phyloP scores from a whole-genome alignment of 2,888 invertebrate genomes.

The Dolichomitus sp. region DNA sequence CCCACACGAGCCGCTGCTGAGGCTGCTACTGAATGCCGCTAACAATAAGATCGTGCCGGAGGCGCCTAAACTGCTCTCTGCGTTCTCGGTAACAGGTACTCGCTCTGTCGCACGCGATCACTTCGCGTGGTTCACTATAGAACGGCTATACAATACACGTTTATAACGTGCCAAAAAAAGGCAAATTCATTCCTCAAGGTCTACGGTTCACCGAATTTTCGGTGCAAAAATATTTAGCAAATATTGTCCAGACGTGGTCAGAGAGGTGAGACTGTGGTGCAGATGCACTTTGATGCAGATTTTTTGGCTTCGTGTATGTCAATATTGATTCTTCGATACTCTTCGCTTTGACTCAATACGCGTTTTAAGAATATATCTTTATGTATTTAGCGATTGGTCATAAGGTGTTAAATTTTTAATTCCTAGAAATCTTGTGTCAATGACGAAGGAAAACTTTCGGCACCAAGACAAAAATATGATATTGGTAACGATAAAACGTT shows the following conservation, averaged over 20 bases:
- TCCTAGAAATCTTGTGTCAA: not conserved
- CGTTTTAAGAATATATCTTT: not conserved
- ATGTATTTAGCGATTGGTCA: not conserved
- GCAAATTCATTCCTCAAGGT: conserved; percentile 16
- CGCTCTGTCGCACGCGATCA: conserved; percentile 23
- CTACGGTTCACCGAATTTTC: not conserved
- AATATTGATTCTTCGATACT: conserved; percentile 26
- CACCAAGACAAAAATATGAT: no score
- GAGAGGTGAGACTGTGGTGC: conserved; percentile 1
- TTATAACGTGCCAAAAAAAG: not conserved
- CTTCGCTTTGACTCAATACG: not conserved
- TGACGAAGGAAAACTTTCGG: not conserved
- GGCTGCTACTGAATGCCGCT: not conserved
- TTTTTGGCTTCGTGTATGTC: not conserved
- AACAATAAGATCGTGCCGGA: conserved; percentile 21
- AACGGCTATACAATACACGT: not conserved
- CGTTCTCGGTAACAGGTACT: conserved; percentile 33
- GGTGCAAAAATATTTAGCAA: conserved; percentile 35
- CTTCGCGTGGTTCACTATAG: not conserved
- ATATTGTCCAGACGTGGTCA: conserved; percentile 15
- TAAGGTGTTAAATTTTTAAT: not conserved
- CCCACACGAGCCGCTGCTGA: conserved; percentile 71
- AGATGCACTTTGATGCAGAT: conserved; percentile 20
- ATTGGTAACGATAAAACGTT: not conserved
- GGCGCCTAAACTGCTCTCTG: conserved; percentile 31